phyloP scores from a whole-genome alignment of 2,113 vertebrate species.

The Oryctolagus cuniculus region DNA sequence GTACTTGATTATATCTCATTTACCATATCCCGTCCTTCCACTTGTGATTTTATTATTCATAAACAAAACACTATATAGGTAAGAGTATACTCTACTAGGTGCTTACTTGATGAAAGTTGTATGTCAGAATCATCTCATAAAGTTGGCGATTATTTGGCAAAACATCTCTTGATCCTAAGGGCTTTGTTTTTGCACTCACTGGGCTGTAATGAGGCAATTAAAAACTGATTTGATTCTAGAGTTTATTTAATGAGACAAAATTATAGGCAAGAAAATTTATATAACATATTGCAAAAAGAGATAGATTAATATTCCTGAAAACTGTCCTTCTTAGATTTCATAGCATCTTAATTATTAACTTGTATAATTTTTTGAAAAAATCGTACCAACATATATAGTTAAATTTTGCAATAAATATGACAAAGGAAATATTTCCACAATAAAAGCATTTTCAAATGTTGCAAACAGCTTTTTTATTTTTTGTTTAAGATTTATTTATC shows the following conservation, averaged over 20 bases:
- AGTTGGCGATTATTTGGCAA: constrained; percentile 97
- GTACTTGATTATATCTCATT: background rate
- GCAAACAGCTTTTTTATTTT: background rate
- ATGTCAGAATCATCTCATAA: constrained; percentile 96
- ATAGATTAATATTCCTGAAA: background rate
- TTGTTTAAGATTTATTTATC: too few species aligned
- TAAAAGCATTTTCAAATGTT: constrained; percentile 8
- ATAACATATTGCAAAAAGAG: background rate
- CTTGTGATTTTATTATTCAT: constrained; percentile 7
- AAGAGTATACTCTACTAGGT: background rate
- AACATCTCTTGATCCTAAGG: constrained; percentile 94
- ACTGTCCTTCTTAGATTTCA: background rate
- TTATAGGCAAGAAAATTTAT: constrained; percentile 27
- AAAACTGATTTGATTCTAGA: constrained; percentile 37
- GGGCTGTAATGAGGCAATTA: constrained; percentile 89
- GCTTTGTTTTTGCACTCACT: constrained; percentile 95
- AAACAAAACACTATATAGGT: background rate
- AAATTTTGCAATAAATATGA: background rate
- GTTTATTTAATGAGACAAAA: constrained; percentile 34
- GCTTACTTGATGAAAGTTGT: constrained; percentile 96
- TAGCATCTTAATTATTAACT: constrained; percentile 34
- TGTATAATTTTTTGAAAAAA: background rate
- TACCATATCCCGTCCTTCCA: background rate
- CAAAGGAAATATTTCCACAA: background rate
- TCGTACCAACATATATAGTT: background rate